phyloP scores from a whole-genome alignment of 2,888 invertebrate genomes.

The Drosophila hawaiiensis region DNA sequence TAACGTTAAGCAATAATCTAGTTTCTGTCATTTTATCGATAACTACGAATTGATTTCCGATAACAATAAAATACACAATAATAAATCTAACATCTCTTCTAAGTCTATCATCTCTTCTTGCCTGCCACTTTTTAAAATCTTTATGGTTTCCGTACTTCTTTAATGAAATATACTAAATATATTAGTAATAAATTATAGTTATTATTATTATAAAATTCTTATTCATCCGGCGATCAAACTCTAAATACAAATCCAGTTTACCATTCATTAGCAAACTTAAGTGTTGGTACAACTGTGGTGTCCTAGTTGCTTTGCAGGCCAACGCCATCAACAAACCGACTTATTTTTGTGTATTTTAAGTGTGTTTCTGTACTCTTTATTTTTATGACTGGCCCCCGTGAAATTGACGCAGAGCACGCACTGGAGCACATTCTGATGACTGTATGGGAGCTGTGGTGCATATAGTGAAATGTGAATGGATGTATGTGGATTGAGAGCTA shows the following conservation, averaged over 20 bases:
- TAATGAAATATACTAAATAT: background rate
- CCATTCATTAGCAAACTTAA: background rate
- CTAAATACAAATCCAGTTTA: background rate
- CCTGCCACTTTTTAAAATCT: background rate
- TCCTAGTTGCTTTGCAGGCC: constrained; percentile 22
- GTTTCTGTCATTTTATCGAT: no score
- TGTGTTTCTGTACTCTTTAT: constrained; percentile 80
- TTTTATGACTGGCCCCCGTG: constrained; percentile 77
- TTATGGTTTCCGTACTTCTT: background rate
- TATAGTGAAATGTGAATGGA: background rate
- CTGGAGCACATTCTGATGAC: constrained; percentile 67
- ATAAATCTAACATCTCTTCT: background rate
- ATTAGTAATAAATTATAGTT: background rate
- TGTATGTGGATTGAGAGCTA: background rate
- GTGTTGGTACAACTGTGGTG: constrained; percentile 27
- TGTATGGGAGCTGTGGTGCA: constrained; percentile 45
- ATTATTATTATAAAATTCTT: background rate
- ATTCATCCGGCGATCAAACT: no score
- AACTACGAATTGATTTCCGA: background rate
- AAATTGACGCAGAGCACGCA: constrained; percentile 76
- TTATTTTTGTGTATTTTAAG: constrained; percentile 62
- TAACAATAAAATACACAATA: background rate
- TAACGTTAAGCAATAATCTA: rapidly evolving
- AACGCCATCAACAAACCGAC: constrained; percentile 42
- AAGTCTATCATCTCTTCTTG: background rate